Evolutionary conservation across 23 tunicate species (phyloP), one percentile per base, ranked within the genome.

Genomic region (Diplosoma virens): DNA sequence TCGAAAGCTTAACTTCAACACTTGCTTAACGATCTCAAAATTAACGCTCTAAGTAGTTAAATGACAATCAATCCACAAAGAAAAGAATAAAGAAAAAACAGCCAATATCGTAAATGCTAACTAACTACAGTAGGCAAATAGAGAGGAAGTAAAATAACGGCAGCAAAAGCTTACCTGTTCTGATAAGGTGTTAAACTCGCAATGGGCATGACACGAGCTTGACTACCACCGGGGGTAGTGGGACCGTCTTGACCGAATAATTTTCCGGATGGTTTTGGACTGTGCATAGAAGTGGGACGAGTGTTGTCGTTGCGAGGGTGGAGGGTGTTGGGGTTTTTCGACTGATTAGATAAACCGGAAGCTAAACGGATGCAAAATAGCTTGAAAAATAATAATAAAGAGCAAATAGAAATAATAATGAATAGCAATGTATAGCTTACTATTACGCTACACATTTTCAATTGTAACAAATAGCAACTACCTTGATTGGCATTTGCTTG

Each of bases 141-240:
- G n/a, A n/a, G n/a, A n/a, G n/a, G n/a, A n/a, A n/a, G n/a, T n/a
- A n/a, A n/a, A n/a, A n/a, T n/a, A n/a, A n/a, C n/a, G n/a, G n/a
- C n/a, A n/a, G n/a, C n/a, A n/a, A n/a, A n/a, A n/a, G 14, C 35
- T 71, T 24, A 81, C 86, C 71, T 92, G 77, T 92, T 92, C 29
- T 92, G 97, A 63, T 92, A 92, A 1, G 97, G 97, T 2, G 97
- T 85, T 16, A 92, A 66, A 35, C 80, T 50, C n/a, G 41, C 83
- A 33, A 92, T 85, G 2, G 91, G 97, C 81, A 92, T 81, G 2
- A 92, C 81, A 23, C 80, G 68, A 25, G 76, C 64, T 50, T 79
- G 84, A 18, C 87, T 78, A 9, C 97, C 97, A 14, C 92, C 92
- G 3, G 97, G 97, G 17, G 97, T 92, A 6, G 80, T 76, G 17